These are phyloP conservation scores for Rhingia campestris DNA, from an alignment of 2,888 invertebrate species.

Conservation along the genomic window DNA sequence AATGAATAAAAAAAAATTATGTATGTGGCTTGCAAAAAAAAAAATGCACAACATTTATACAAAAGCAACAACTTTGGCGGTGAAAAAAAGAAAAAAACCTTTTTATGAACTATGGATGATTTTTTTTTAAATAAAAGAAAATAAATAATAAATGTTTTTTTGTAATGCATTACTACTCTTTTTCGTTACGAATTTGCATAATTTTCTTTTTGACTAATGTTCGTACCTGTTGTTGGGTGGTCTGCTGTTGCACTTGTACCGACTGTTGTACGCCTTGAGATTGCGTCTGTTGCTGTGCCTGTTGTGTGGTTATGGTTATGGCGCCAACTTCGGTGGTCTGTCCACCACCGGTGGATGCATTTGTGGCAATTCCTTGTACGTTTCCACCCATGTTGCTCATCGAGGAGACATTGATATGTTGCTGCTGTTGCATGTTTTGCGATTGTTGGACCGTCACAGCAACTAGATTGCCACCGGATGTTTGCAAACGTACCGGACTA, in stretches of 20 bases:
- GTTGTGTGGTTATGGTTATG: slow-evolving; percentile 79
- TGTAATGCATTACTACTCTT: slow-evolving; percentile 79
- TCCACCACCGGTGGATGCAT: slow-evolving; percentile 72
- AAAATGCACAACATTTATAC: slow-evolving; percentile 16
- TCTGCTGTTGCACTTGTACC: slow-evolving; percentile 75
- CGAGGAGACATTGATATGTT: slow-evolving; percentile 67
- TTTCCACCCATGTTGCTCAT: slow-evolving; percentile 63
- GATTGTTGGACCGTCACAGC: slow-evolving; percentile 85
- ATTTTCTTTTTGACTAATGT: slow-evolving; percentile 83
- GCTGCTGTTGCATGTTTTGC: slow-evolving; percentile 77
- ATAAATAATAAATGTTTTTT: slow-evolving; percentile 52
- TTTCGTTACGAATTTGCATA: slow-evolving; percentile 81
- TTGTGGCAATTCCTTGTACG: slow-evolving; percentile 58
- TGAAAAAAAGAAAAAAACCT: slow-evolving; percentile 14
- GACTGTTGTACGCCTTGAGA: slow-evolving; percentile 68
- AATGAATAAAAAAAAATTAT: slow-evolving; percentile 15
- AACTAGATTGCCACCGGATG: slow-evolving; percentile 84
- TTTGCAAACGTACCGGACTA: slow-evolving; percentile 86
- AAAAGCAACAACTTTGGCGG: slow-evolving; percentile 43
- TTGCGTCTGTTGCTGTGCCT: slow-evolving; percentile 75
- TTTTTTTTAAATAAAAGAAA: not conserved
- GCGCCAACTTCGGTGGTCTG: slow-evolving; percentile 78
- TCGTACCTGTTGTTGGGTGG: slow-evolving; percentile 82
- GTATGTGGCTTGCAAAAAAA: slow-evolving; percentile 28
- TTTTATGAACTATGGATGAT: not conserved